These are phyloP conservation scores for Molossus molossus DNA, from an alignment of 2,797 vertebrate species.

Conservation along the genomic window DNA sequence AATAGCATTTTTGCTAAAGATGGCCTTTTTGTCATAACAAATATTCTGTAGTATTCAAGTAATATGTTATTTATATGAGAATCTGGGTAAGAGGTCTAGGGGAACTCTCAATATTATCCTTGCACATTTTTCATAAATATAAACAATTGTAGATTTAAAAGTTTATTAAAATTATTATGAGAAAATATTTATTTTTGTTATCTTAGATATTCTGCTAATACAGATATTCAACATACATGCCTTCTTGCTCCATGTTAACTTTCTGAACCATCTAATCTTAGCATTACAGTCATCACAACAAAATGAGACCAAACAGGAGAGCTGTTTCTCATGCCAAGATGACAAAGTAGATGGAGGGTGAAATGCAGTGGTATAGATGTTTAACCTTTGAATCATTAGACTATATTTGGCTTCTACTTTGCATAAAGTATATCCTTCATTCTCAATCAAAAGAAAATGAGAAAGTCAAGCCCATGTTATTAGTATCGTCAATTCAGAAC, in stretches of 20 bases:
- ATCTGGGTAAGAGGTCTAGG: not conserved
- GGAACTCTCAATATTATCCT: not conserved
- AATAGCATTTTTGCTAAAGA: not conserved
- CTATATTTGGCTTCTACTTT: not conserved
- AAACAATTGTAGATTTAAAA: not conserved
- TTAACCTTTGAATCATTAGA: not conserved
- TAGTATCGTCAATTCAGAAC: not conserved
- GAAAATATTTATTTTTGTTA: not conserved
- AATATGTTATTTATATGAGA: not conserved
- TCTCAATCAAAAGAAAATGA: not conserved
- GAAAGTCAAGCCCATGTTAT: not conserved
- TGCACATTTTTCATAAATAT: not conserved
- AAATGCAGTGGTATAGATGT: not conserved
- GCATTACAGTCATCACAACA: not conserved
- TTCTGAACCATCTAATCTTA: not conserved
- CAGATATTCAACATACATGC: not conserved
- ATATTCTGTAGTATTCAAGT: too few species aligned
- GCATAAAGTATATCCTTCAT: not conserved
- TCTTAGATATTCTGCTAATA: not conserved
- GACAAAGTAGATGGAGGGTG: not conserved
- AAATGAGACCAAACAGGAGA: not conserved
- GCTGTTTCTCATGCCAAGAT: not conserved
- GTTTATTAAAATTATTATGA: not conserved
- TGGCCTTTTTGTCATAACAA: not conserved
- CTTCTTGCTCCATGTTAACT: not conserved